Conservation (phyloP, 2,888 invertebrate species). For the Hyposoter didymator region DNA sequence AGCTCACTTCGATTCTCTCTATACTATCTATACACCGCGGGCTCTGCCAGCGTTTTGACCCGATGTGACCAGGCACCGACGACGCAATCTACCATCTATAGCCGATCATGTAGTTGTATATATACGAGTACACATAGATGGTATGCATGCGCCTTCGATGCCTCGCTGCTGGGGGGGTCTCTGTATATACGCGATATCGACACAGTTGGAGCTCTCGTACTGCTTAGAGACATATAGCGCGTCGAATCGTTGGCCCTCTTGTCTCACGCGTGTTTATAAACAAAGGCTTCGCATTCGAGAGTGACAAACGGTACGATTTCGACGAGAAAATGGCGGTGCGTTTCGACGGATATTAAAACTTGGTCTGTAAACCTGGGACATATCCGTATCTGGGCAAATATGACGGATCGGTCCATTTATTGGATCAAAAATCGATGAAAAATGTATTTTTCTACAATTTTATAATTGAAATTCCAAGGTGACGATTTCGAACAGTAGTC, state of each 20-base stretch:
- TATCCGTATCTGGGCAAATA: no score
- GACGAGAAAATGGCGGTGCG: not conserved
- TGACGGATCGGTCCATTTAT: no score
- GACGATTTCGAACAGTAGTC: no score
- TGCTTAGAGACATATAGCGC: not conserved
- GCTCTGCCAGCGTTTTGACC: slow-evolving; percentile 62
- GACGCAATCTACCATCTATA: slow-evolving; percentile 33
- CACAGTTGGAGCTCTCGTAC: slow-evolving; percentile 19
- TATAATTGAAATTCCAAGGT: no score
- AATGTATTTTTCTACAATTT: no score
- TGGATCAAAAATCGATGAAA: no score
- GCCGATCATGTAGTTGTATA: not conserved
- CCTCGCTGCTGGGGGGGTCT: not conserved
- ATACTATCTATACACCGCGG: slow-evolving; percentile 46
- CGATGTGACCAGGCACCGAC: slow-evolving; percentile 58
- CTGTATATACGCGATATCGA: slow-evolving; percentile 4
- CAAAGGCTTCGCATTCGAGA: not conserved
- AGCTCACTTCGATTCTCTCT: slow-evolving; percentile 33
- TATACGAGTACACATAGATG: slow-evolving; percentile 9
- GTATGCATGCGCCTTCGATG: slow-evolving; percentile 25
- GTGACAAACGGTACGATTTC: not conserved
- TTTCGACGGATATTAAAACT: not conserved
- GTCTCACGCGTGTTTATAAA: not conserved
- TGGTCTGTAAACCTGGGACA: no score
- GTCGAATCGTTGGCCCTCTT: not conserved